These are phyloP conservation scores for Hymenochirus boettgeri DNA, from an alignment of 2,113 vertebrate genomes.

Conservation along the genomic window DNA sequence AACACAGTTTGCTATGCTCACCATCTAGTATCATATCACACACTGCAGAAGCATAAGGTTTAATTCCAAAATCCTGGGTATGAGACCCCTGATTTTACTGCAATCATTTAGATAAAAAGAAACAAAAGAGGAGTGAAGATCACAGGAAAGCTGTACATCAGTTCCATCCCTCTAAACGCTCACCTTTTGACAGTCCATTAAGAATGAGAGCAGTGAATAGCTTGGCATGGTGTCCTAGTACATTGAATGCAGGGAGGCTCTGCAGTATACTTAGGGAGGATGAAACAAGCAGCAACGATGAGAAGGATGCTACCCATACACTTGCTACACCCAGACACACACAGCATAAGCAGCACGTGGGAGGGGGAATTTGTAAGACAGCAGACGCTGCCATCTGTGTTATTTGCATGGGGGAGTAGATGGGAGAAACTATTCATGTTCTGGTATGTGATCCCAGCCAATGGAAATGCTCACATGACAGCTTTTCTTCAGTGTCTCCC, in stretches of 20 bases:
- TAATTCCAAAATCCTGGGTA: background rate
- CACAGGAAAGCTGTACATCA: background rate
- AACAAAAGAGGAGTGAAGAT: background rate
- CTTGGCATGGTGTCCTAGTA: conserved; percentile 19
- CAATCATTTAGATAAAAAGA: background rate
- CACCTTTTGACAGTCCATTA: conserved; percentile 20
- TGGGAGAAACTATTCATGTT: conserved; percentile 45
- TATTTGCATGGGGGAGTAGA: conserved; percentile 49
- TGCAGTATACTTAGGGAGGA: conserved; percentile 21
- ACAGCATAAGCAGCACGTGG: conserved; percentile 69
- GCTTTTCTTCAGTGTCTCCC: conserved; percentile 44
- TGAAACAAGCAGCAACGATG: background rate
- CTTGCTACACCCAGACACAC: conserved; percentile 65
- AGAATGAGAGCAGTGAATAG: conserved; percentile 12
- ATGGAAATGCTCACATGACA: conserved; percentile 55
- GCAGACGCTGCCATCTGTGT: conserved; percentile 77
- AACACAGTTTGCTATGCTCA: background rate
- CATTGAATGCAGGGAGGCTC: conserved; percentile 12
- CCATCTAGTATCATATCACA: background rate
- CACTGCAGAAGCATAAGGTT: conserved; percentile 8
- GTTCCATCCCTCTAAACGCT: background rate
- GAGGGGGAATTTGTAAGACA: conserved; percentile 85
- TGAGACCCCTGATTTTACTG: background rate
- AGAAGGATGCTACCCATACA: conserved; percentile 44
- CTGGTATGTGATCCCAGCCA: conserved; percentile 29